phyloP scores from a whole-genome alignment of 2,797 vertebrate species.

The Pachyuromys duprasi region DNA sequence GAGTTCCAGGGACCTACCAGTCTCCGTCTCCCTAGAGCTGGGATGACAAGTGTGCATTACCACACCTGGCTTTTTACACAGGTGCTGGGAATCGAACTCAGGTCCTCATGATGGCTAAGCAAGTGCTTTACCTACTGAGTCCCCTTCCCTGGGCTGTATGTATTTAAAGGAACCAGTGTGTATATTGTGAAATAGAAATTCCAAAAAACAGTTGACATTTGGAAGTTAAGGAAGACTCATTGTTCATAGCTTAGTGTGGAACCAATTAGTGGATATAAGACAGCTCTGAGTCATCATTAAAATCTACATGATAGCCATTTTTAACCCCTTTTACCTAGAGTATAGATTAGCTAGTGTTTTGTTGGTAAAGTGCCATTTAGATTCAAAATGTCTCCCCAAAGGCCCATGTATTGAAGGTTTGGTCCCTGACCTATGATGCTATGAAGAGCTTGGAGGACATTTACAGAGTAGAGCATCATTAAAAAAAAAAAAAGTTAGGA shows the following conservation, averaged over 20 bases:
- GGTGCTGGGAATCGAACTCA: not conserved
- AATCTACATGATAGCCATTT: not conserved
- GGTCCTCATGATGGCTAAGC: too few relatives aligned
- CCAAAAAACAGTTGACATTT: conserved; percentile 6
- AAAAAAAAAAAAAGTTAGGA: too few relatives aligned
- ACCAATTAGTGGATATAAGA: not conserved
- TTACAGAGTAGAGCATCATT: not conserved
- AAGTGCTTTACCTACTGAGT: not conserved
- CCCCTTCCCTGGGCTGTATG: not conserved
- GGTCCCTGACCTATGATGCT: too few relatives aligned
- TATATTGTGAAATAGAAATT: conserved; percentile 40
- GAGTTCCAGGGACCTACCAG: not conserved
- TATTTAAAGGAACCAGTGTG: not conserved
- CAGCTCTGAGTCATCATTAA: not conserved
- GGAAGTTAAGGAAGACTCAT: not conserved
- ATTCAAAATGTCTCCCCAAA: not conserved
- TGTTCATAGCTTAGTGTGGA: not conserved
- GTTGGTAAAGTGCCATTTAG: not conserved
- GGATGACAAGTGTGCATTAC: too few relatives aligned
- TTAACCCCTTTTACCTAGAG: not conserved
- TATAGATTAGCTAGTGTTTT: not conserved
- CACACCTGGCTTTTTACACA: not conserved
- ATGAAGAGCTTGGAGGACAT: not conserved
- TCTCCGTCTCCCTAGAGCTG: too few relatives aligned
- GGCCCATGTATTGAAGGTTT: not conserved